Percentiles rank a stretch among this genome's conserved stretches.
Evolutionary conservation across 2,888 invertebrate genomes (phyloP).

Genomic region (Habroteleia sp.): DNA sequence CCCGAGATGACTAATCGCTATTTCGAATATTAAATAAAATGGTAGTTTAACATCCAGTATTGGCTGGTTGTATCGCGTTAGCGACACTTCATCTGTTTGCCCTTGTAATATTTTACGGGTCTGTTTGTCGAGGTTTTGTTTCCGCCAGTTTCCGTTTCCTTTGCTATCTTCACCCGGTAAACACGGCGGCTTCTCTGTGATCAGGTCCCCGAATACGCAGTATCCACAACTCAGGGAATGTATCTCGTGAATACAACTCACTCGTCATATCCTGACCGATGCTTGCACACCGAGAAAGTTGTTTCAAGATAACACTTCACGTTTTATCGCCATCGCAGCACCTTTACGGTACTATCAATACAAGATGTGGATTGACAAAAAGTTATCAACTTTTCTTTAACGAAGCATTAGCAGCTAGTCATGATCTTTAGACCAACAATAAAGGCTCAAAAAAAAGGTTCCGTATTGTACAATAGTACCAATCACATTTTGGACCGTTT

Average conservation of each 20-base stretch:
- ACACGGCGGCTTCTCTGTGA: slow-evolving; percentile 78
- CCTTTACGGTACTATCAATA: slow-evolving; percentile 42
- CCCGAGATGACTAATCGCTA: slow-evolving; percentile 39
- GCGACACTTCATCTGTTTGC: slow-evolving; percentile 73
- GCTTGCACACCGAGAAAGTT: slow-evolving; percentile 46
- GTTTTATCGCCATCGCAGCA: slow-evolving; percentile 40
- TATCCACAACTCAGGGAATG: slow-evolving; percentile 55
- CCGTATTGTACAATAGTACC: too few species aligned
- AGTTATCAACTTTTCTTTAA: too few species aligned
- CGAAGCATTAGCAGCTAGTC: too few species aligned
- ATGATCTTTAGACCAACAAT: too few species aligned
- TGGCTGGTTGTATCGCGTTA: slow-evolving; percentile 44
- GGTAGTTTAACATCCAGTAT: slow-evolving; percentile 48
- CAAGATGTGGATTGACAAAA: too few species aligned
- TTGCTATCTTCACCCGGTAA: slow-evolving; percentile 73
- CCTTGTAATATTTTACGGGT: slow-evolving; percentile 74
- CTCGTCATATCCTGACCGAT: slow-evolving; percentile 51
- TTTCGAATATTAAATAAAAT: slow-evolving; percentile 52
- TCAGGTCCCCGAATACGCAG: slow-evolving; percentile 71
- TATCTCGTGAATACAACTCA: slow-evolving; percentile 57
- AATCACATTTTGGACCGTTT: too few species aligned
- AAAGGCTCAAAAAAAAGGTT: too few species aligned
- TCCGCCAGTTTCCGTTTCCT: slow-evolving; percentile 81
- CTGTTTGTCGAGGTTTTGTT: slow-evolving; percentile 79
- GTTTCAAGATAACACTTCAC: slow-evolving; percentile 36